These are phyloP conservation scores for Heliothis subflexa DNA, from an alignment of 1,140 invertebrate species.

Conservation along the genomic window DNA sequence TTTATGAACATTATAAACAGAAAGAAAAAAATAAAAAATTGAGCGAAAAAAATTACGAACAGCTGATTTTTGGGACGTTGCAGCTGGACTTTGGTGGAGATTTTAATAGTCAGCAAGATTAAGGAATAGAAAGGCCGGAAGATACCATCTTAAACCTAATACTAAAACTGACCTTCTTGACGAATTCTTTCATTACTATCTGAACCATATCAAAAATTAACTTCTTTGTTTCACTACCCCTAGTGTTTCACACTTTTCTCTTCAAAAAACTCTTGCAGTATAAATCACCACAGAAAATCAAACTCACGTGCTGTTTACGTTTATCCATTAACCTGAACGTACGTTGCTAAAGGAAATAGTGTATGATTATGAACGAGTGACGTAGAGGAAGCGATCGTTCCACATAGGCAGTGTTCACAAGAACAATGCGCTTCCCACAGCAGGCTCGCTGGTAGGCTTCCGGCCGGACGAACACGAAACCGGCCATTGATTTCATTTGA, in stretches of 20 bases:
- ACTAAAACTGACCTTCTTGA: no score
- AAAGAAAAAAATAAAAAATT: slow-evolving; percentile 18
- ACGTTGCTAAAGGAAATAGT: slow-evolving; percentile 25
- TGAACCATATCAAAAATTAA: no score
- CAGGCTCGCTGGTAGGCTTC: slow-evolving; percentile 49
- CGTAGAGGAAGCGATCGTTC: slow-evolving; percentile 63
- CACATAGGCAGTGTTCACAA: slow-evolving; percentile 55
- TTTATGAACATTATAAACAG: slow-evolving; percentile 21
- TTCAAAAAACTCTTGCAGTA: no score
- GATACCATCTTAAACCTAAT: no score
- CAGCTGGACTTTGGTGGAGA: background rate
- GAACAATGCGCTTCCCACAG: slow-evolving; percentile 70
- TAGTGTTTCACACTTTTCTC: background rate
- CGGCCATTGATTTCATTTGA: slow-evolving; percentile 30
- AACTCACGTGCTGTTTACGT: background rate
- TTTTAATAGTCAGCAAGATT: background rate
- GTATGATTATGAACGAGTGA: slow-evolving; percentile 41
- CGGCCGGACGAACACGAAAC: slow-evolving; percentile 55
- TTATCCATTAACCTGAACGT: background rate
- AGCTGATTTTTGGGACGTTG: slow-evolving; percentile 41
- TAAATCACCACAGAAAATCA: background rate
- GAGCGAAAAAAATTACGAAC: background rate
- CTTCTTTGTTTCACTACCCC: no score
- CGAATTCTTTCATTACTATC: no score
- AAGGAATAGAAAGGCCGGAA: no score